phyloP scores from a whole-genome alignment of 2,888 invertebrate genomes.

The Cataglyphis cursor region DNA sequence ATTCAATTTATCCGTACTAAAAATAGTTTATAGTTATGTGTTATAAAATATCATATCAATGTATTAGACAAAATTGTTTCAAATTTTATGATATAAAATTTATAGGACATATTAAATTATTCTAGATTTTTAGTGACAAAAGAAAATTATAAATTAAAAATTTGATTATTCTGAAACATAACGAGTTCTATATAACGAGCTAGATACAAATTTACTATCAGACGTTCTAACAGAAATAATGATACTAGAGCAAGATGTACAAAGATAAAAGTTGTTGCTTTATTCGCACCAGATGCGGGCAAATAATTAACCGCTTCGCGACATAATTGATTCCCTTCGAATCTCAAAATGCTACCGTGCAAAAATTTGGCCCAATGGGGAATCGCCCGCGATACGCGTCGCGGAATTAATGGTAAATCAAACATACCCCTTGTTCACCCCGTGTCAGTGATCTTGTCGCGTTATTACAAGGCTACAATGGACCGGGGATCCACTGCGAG shows the following conservation, averaged over 20 bases:
- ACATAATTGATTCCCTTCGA: slow-evolving; percentile 21
- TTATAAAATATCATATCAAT: not conserved
- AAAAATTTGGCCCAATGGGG: slow-evolving; percentile 5
- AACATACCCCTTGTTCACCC: slow-evolving; percentile 66
- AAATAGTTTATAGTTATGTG: not conserved
- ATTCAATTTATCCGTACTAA: slow-evolving; percentile 4
- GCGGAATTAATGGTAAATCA: slow-evolving; percentile 82
- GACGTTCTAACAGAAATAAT: not conserved
- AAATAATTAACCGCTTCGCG: not conserved
- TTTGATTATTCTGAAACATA: not conserved
- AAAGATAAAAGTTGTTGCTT: not conserved
- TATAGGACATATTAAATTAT: not conserved
- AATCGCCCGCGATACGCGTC: slow-evolving; percentile 56
- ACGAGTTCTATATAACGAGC: not conserved
- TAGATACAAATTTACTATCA: not conserved
- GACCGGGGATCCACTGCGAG: slow-evolving; percentile 83
- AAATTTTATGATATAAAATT: not conserved
- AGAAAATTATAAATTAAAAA: not conserved
- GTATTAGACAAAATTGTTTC: not conserved
- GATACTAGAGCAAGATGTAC: not conserved
- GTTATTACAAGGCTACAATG: slow-evolving; percentile 84
- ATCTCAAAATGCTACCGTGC: slow-evolving; percentile 6
- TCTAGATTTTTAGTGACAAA: not conserved
- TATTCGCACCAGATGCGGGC: not conserved
- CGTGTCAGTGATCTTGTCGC: slow-evolving; percentile 84